Evolutionary conservation across 1,140 invertebrate species (phyloP).

Genomic region (Adelges cooleyi): DNA sequence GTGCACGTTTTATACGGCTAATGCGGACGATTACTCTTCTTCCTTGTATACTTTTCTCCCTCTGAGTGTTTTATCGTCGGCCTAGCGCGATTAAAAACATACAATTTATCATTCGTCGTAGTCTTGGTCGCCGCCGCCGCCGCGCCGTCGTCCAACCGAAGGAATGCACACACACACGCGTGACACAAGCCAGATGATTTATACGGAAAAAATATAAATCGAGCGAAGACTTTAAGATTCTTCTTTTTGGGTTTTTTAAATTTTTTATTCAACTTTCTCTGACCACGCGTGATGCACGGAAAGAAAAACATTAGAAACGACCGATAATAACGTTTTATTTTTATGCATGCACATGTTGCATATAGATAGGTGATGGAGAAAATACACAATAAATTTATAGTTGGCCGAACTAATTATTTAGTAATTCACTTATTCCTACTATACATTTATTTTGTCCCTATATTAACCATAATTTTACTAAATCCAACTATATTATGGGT

Average conservation of each 20-base stretch:
- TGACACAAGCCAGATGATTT: neutral
- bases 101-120: neutral
- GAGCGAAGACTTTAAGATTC: too few species aligned
- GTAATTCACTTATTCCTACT: too few species aligned
- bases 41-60: neutral
- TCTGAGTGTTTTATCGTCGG: neutral
- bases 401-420: too few species aligned
- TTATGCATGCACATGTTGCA: neutral
- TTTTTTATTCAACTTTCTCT: too few species aligned
- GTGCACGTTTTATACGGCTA: neutral
- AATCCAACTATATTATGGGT: too few species aligned
- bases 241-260: too few species aligned
- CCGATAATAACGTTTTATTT: neutral
- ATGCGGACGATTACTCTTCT: neutral
- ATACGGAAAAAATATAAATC: neutral
- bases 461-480: too few species aligned
- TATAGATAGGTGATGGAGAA: too few species aligned
- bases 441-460: too few species aligned
- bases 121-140: neutral
- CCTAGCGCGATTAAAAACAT: neutral
- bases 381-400: too few species aligned
- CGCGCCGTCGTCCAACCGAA: too few species aligned
- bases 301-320: slow-evolving; percentile 31
- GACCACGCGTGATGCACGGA: neutral
- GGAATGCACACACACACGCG: neutral